Base-by-base conservation (phyloP, 2,888 invertebrate genomes). In the Archaeoteleia sp. region DNA sequence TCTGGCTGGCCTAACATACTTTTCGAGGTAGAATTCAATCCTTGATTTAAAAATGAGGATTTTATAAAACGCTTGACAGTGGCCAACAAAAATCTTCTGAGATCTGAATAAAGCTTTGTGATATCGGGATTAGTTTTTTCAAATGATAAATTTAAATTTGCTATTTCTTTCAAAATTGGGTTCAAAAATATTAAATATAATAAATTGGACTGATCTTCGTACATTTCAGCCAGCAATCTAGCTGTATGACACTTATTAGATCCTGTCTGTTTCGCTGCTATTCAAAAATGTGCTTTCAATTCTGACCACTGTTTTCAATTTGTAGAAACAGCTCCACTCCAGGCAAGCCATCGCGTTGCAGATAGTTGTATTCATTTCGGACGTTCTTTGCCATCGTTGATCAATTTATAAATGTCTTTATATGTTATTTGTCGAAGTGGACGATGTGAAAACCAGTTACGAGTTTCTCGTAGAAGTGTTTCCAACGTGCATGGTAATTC, bases 271-370 rank as follows among this genome's bases (percentile, higher is more conserved):
- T 32, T 14, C n/a, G 62, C 35, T 17, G 62, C 62, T 13, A 39
- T 35, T n/a, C 43, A 37, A 43, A 77, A 78, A 27, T 71, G 65
- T 10, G 53, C 51, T 65, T 74, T 71, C 29, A 75, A 49, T 55
- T 73, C 73, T 40, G 68, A 13, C 71, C 72, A 77, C 40, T 78
- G 74, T n/a, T 68, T 43, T n/a, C 75, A 9, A 23, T 71, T 74
- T 27, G 49, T 69, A 29, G 57, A 40, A 6, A 74, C 72, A 6
- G 74, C 73, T 35, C 53, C 53, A 48, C 68, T 69, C 65, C 71
- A 71, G 2, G 74, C 69, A 8, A 78, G 65, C 78, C 78, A 79
- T 6, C 72, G 62, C 8, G 74, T 72, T 9, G 37, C 27, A 0
- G 67, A 63, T 8, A 75, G 40, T 39, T 70, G 66, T 1, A 71